These are phyloP conservation scores for Ylistrum balloti DNA, from an alignment of 1,140 invertebrate species.

Conservation along the genomic window DNA sequence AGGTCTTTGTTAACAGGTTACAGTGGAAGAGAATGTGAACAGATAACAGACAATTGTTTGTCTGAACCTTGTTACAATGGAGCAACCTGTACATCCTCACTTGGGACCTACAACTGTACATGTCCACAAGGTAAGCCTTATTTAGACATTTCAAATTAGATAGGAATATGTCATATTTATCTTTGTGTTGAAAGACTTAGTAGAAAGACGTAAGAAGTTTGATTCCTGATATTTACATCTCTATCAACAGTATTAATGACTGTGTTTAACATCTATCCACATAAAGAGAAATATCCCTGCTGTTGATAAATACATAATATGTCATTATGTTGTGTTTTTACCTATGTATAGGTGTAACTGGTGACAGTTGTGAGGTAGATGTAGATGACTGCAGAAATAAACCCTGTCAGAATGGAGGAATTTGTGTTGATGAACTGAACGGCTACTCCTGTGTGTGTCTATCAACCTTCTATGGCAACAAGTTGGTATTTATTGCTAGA, in stretches of 20 bases:
- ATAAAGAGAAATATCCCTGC: too few relatives aligned
- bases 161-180: too few relatives aligned
- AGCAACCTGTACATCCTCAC: constrained; percentile 91
- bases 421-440: constrained; percentile 57
- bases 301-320: too few relatives aligned
- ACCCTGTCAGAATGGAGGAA: constrained; percentile 63
- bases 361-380: constrained; percentile 52
- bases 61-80: constrained; percentile 69
- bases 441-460: constrained; percentile 61
- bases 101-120: constrained; percentile 84
- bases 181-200: too few relatives aligned
- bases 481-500: background rate
- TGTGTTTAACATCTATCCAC: too few relatives aligned
- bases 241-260: too few relatives aligned
- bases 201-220: too few relatives aligned
- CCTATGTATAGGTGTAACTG: constrained; percentile 48
- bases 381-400: constrained; percentile 48
- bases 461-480: background rate
- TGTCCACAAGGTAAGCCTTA: constrained; percentile 84
- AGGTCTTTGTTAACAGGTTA: constrained; percentile 86
- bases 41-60: constrained; percentile 59
- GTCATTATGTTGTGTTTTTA: too few relatives aligned
- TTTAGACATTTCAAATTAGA: too few relatives aligned
- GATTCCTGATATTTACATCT: too few relatives aligned
- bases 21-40: constrained; percentile 89